Percentiles rank a stretch among this genome's conserved stretches.
These are phyloP conservation scores for Sclerodermus sp. DNA, from an alignment of 2,888 invertebrate genomes.

Conservation along the genomic window DNA sequence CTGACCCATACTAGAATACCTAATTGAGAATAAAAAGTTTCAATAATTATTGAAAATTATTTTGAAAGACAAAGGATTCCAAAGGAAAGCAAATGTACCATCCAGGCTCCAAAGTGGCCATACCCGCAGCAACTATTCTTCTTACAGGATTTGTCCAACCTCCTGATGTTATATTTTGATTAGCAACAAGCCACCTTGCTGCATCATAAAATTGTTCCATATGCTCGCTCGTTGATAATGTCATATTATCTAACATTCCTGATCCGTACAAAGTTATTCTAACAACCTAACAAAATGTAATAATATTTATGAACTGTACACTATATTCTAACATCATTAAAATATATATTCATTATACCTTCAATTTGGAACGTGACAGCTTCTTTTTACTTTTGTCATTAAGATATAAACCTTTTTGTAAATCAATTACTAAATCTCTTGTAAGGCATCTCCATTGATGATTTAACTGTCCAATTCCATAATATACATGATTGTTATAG, in stretches of 20 bases:
- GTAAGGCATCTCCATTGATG: constrained; percentile 78
- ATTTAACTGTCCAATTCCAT: constrained; percentile 74
- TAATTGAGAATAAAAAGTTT: constrained; percentile 30
- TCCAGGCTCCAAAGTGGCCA: constrained; percentile 79
- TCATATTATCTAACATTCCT: constrained; percentile 76
- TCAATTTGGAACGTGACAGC: constrained; percentile 72
- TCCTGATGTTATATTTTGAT: constrained; percentile 82
- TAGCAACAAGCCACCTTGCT: constrained; percentile 86
- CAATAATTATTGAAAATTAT: neutral
- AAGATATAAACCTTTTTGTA: constrained; percentile 82
- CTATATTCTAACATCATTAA: neutral
- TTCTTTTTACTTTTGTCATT: constrained; percentile 71
- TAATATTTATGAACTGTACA: neutral
- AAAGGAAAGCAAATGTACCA: constrained; percentile 64
- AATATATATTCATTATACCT: constrained; percentile 58
- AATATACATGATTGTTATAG: constrained; percentile 76
- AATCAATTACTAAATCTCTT: constrained; percentile 85
- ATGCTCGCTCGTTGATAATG: constrained; percentile 82
- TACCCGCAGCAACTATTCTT: constrained; percentile 73
- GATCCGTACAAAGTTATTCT: constrained; percentile 70
- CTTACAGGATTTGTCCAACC: constrained; percentile 93
- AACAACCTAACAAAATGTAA: constrained; percentile 59
- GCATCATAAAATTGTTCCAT: constrained; percentile 89
- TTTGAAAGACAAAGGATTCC: constrained; percentile 1
- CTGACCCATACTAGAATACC: constrained; percentile 98